Base-by-base conservation (phyloP, 1,140 invertebrate species). In the Procambarus clarkii region DNA sequence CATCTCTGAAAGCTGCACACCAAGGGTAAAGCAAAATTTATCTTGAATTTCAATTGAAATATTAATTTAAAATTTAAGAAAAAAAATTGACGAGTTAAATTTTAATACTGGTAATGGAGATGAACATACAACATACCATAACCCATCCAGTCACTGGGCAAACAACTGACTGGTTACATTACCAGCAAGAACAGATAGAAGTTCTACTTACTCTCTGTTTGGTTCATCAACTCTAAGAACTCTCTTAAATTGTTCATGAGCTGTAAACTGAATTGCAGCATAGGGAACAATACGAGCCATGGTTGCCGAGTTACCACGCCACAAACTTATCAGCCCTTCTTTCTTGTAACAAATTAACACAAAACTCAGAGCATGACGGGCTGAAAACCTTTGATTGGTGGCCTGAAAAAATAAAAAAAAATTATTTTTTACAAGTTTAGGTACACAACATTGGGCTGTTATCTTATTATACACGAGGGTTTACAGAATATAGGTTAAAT, bases 221-320 rank as follows among this genome's bases (percentile, higher is more conserved):
- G 95, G 96, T 69, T 93, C 93, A 93, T 98, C 97, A 44, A 98
- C 96, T 34, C 95, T 95, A 0, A 99, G 95, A 4, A 98, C 94
- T 91, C 96, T 95, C 94, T 99, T 99, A 96, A 97, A 99, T 94
- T 99, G 98, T 95, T 99, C 99, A 95, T 99, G 98, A 45, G 98
- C 96, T 0, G 98, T 97, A 94, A 99, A 99, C 95, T 99, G 99
- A 89, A 99, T 98, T 18, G 99, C 98, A 79, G 99, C 98, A 95
- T 99, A 99, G 2, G 99, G 99, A 69, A 99, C 95, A 92, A 99
- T 99, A 78, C 99, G 95, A 0, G 97, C 97, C 98, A 99, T 98
- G 0, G 98, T 99, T 1, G 99, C 99, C 92, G 98, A 98, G 95
- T 99, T 99, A 15, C 99, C 99, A 74, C 99, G 95, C 98, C 98